Base-by-base conservation (phyloP, 2,797 vertebrate species). In the Aeoliscus strigatus region DNA sequence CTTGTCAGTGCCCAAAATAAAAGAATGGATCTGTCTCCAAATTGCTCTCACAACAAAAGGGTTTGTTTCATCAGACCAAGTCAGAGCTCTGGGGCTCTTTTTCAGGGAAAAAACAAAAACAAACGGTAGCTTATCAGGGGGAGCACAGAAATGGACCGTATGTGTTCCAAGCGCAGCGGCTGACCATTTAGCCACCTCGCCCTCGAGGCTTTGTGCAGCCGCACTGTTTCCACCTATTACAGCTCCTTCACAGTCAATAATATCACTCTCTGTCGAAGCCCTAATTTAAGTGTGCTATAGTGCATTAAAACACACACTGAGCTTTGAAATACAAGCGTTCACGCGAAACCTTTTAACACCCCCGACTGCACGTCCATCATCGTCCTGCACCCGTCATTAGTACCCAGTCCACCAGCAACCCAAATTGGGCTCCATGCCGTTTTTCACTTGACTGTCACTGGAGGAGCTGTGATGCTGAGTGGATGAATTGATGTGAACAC, bases 1-100 rank as follows among this genome's bases (percentile, higher is more conserved):
- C 16, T 90, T 92, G 75, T 81, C 77, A 81, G 77, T 56, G 75
- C 84, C 85, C 82, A 87, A 89, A 89, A 86, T 87, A 86, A 87
- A 87, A 80, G 80, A 84, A 80, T 84, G 75, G 83, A 81, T 85
- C 81, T 43, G 79, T 87, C 86, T 86, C 83, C 60, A 63, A 86
- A 84, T 53, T 45, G 70, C 72, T 82, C 72, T 54, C 70, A 70
- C 70, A 84, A 86, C 77, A 83, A 84, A 80, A 67, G 65, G 64
- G 77, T 74, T 77, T 77, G 77, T 77, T 83, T 80, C 55, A 71
- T 73, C 54, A 40, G 60, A 60, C 53, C 48, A 36, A 61, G 54
- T 67, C 33, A 5, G 62, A 48, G 46, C 75, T 75, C 38, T 50
- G 52, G 67, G 78, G 65, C 66, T 42, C 44, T 63, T 66, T 67